Conservation (phyloP, 2,888 invertebrate species). For the Torymus auratus region DNA sequence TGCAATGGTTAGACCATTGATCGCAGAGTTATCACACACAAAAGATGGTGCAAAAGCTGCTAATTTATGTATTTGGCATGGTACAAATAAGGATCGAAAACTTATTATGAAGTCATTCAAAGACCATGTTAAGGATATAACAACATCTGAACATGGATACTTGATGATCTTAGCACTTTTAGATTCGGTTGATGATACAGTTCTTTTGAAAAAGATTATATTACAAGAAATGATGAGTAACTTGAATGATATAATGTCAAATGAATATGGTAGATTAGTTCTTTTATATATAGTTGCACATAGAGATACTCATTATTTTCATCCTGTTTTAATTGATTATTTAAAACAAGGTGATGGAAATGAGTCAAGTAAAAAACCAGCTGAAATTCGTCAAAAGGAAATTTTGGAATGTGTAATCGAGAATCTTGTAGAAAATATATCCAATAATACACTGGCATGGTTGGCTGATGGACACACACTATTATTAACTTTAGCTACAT, state of each 20-base stretch:
- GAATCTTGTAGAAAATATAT: slow-evolving; percentile 79
- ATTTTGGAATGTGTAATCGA: slow-evolving; percentile 83
- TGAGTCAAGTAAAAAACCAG: slow-evolving; percentile 85
- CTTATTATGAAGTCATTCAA: slow-evolving; percentile 93
- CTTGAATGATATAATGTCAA: slow-evolving; percentile 82
- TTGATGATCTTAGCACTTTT: slow-evolving; percentile 88
- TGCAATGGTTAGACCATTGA: slow-evolving; percentile 64
- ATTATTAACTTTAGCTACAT: slow-evolving; percentile 83
- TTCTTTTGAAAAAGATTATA: slow-evolving; percentile 89
- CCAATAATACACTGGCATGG: slow-evolving; percentile 82
- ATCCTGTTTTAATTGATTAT: slow-evolving; percentile 86
- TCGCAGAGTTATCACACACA: slow-evolving; percentile 84
- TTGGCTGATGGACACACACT: slow-evolving; percentile 83
- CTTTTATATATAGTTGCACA: slow-evolving; percentile 92
- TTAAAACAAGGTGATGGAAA: slow-evolving; percentile 86
- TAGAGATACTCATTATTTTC: slow-evolving; percentile 87
- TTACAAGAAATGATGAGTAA: slow-evolving; percentile 85
- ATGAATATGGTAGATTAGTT: slow-evolving; percentile 91
- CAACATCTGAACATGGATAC: slow-evolving; percentile 92
- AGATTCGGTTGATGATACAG: slow-evolving; percentile 95
- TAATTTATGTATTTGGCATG: slow-evolving; percentile 92
- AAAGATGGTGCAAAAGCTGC: slow-evolving; percentile 89
- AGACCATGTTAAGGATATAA: slow-evolving; percentile 87
- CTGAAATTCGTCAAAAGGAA: slow-evolving; percentile 82
- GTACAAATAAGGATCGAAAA: slow-evolving; percentile 88